Base-by-base conservation (phyloP, 2,797 vertebrate species). In the Gadopsis bispinosus region DNA sequence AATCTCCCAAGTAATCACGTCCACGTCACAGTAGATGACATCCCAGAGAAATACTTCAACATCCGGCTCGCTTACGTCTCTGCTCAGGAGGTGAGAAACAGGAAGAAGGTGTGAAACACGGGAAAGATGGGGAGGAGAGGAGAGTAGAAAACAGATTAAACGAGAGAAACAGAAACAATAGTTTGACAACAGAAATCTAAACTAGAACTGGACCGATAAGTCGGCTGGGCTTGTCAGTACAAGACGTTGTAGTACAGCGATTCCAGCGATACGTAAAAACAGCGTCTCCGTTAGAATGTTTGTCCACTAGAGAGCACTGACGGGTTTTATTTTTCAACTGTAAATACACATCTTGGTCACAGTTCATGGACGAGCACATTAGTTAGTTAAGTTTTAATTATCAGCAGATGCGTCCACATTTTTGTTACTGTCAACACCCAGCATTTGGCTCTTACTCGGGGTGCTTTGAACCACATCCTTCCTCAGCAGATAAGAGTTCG, bases 1-100 rank as follows among this genome's bases (percentile, higher is more conserved):
- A 77, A 37, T 68, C 79, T 80, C 74, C 66, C 82, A 76, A 71
- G 45, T 37, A 33, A 77, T 61, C 41, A 29, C n/a, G 41, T 58
- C 54, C 64, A 41, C 39, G 2, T 41, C 26, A 69, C 71, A 64
- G 48, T 0, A 33, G 51, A 48, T 12, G 35, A n/a, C 4, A 0
- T 60, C 8, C 50, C 35, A 51, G 29, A 64, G 26, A 37, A 70
- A 71, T 37, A 41, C 62, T 59, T 70, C 11, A 20, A 53, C 45
- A 43, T 61, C 58, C 20, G 20, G 58, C 68, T 41, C 5, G 19
- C 20, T 45, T 53, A 29, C 33, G 29, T 54, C 70, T 79, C 66
- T 14, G 4, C 13, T 69, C 26, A 63, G 39, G 31, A 37, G 63
- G 39, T 16, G 53, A 47, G 19, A 53, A 41, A 26, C 1, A 53